Base-by-base conservation (phyloP, 2,113 vertebrate genomes). In the Paraplagusia blochii region DNA sequence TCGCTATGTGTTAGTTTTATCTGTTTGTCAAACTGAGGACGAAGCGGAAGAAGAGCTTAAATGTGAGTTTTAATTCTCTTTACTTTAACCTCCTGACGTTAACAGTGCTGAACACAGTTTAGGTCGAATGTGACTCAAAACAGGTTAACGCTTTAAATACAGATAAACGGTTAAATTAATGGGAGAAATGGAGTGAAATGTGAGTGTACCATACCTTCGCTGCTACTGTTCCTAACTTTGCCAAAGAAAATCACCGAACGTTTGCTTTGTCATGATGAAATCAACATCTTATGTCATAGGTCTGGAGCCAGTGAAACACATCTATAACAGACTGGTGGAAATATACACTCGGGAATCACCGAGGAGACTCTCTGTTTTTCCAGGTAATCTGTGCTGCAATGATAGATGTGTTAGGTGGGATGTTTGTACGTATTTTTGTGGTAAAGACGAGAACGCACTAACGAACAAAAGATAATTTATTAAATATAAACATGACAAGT, bases 1-100 rank as follows among this genome's bases (percentile, higher is more conserved):
- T 19, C 66, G 78, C 0, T 85, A 87, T 57, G 62, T 84, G n/a
- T 60, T 87, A 55, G 53, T 84, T 53, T 4, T 76, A 52, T 85
- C 63, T 1, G 54, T 85, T 13, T 56, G 70, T 16, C 74, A 72
- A 53, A 61, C 10, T 5, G 44, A 66, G 2, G 61, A 72, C 12
- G 47, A 56, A 7, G 16, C 9, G 2, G 6, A 3, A 6, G 63
- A 70, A 6, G 54, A 77, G 8, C 43, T 11, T 48, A 63, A 65
- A 55, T 63, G 87, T 88, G 72, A 83, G 81, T 82, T 52, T 58
- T 34, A 3, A 5, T 15, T 2, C 9, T 12, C 0, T 14, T 35
- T 39, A 36, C n/a, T n/a, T n/a, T n/a, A 7, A 16, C 17, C 6
- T 44, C 34, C 9, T 53, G 14, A 39, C 16, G 11, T 33, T 3